phyloP scores from a whole-genome alignment of 1,140 invertebrate genomes.

The Neodiprion lecontei region DNA sequence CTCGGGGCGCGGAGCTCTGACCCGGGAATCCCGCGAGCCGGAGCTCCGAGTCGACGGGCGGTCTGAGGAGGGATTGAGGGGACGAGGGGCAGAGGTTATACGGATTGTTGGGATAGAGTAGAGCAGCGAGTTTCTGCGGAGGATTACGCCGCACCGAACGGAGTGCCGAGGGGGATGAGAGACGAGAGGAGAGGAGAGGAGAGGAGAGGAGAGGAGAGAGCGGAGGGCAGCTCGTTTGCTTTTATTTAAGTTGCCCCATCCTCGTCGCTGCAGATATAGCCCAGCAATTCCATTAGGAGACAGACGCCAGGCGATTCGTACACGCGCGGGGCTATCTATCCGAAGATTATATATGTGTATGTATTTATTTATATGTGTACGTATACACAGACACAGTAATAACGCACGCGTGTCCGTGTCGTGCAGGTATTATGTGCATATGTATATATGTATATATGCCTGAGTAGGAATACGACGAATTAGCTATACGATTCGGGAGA shows the following conservation, averaged over 20 bases:
- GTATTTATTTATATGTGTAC: too few relatives aligned
- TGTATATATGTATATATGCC: too few relatives aligned
- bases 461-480: too few relatives aligned
- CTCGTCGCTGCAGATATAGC: neutral
- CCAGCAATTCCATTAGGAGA: slow-evolving; percentile 53
- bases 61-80: neutral
- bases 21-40: neutral
- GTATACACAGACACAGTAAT: too few relatives aligned
- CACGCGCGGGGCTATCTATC: neutral
- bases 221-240: slow-evolving; percentile 38
- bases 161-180: neutral
- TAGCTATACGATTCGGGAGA: too few relatives aligned
- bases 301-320: slow-evolving; percentile 29
- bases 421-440: too few relatives aligned
- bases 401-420: too few relatives aligned
- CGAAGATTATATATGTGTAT: too few relatives aligned
- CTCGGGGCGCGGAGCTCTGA: neutral
- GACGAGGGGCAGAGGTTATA: neutral
- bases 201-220: slow-evolving; percentile 5
- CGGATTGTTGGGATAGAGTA: slow-evolving; percentile 6
- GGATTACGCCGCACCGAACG: slow-evolving; percentile 23
- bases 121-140: slow-evolving; percentile 8
- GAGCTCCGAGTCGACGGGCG: neutral
- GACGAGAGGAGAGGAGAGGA: neutral
- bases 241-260: slow-evolving; percentile 44